Evolutionary conservation across 1,140 invertebrate genomes (phyloP).

Genomic region (Lepidotrigona ventralis): DNA sequence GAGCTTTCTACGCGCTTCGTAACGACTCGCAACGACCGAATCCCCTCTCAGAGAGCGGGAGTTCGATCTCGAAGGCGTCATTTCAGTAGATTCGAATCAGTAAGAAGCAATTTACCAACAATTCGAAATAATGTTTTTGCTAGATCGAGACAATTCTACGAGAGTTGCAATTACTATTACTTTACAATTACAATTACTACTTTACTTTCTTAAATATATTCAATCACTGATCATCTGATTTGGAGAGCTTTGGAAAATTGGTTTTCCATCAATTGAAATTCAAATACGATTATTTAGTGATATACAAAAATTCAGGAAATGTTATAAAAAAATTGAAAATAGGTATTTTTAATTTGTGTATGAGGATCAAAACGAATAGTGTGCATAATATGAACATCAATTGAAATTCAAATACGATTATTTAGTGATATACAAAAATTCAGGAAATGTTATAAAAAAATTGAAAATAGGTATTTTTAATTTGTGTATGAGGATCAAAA

Average conservation of each 20-base stretch:
- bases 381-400: too few relatives aligned
- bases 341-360: too few relatives aligned
- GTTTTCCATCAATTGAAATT: neutral
- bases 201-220: neutral
- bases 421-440: neutral
- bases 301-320: neutral
- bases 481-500: neutral
- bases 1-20: too few relatives aligned
- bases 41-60: constrained; percentile 59
- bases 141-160: neutral
- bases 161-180: neutral
- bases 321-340: neutral
- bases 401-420: neutral
- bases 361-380: neutral
- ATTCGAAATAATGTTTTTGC: neutral
- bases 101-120: constrained; percentile 60
- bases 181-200: neutral
- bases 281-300: neutral
- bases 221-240: neutral
- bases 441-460: neutral
- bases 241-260: neutral
- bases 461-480: too few relatives aligned
- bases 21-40: too few relatives aligned
- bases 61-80: constrained; percentile 35
- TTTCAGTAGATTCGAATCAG: constrained; percentile 67